A percentile compares a stretch with the other conserved stretches of the same genome.
These are phyloP conservation scores for Antheraea yamamai DNA, from an alignment of 2,888 invertebrate genomes.

Conservation along the genomic window DNA sequence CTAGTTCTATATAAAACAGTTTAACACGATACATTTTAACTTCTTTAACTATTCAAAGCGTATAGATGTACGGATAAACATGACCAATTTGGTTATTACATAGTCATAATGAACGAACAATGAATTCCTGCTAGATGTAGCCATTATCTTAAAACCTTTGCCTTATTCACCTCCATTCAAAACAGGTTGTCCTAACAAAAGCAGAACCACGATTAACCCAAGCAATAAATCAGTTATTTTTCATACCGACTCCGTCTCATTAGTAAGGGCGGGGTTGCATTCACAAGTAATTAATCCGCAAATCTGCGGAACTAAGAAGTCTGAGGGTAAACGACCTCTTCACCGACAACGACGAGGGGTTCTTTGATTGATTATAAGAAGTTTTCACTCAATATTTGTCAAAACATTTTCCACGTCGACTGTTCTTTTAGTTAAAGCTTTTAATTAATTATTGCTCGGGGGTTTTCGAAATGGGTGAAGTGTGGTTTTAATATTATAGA, in stretches of 20 bases:
- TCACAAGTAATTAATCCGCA: constrained; percentile 63
- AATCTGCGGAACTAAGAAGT: constrained; percentile 57
- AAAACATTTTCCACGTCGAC: constrained; percentile 63
- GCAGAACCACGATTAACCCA: constrained; percentile 20
- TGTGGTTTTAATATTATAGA: constrained; percentile 8
- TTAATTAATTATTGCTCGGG: constrained; percentile 24
- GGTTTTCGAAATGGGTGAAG: background rate
- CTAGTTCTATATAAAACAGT: background rate
- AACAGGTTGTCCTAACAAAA: constrained; percentile 19
- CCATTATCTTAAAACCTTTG: background rate
- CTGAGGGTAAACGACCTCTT: constrained; percentile 64
- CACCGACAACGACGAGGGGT: constrained; percentile 39
- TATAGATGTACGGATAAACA: background rate
- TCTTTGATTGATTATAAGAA: constrained; percentile 62
- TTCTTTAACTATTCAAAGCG: too few relatives aligned
- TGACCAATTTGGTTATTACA: background rate
- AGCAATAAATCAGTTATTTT: constrained; percentile 44
- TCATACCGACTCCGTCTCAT: constrained; percentile 40
- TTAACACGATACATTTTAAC: background rate
- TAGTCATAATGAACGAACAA: background rate
- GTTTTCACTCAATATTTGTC: constrained; percentile 68
- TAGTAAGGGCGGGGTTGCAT: constrained; percentile 55
- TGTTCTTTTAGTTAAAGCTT: constrained; percentile 41
- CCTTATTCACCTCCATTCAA: constrained; percentile 1
- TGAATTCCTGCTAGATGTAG: background rate